Evolutionary conservation across 30 jellyfish, hydroid and myxozoan species (phyloP), one percentile per base, ranked within the genome.

Genomic region (Aurelia coerulea): DNA sequence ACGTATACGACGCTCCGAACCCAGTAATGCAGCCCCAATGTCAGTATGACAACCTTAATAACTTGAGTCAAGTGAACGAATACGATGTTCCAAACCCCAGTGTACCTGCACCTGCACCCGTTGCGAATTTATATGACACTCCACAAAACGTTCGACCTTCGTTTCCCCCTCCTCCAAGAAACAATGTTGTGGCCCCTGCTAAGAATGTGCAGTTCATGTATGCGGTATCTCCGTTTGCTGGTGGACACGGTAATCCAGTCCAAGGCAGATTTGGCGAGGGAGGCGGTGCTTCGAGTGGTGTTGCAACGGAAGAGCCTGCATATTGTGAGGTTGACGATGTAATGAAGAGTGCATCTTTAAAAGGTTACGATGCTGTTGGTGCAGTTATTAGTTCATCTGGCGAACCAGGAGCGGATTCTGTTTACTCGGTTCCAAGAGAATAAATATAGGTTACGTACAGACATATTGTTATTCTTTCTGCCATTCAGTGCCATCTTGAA

Each of bases 201-300:
- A 80, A 53, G 77, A 70, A 62, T 23, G 16, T 71, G 60, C 91
- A 83, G 80, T 83, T 83, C 60, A 83, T 67, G 65, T 83, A 83
- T 76, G 92, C 92, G 10, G 92, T 83, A 32, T 83, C 92, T 0
- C 92, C 92, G 23, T 83, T 83, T 83, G 92, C 86, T 0, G 86
- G 85, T 71, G 85, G 79, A 10, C 92, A 62, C 15, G 75, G 65
- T 50, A 58, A 17, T 29, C 69, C 92, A 39, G 69, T 29, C 29
- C 80, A 83, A 35, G 41, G 46, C 62, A 52, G 73, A n/a, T 81
- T 69, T 63, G n/a, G 56, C 4, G 83, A 71, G 14, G 54, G 58
- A 39, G 50, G 51, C 16, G 59, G 62, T 65, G 74, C 54, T 4
- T 49, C 31, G 14, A 4, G 62, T 35, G 64, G 53, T 4, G 70